Evolutionary conservation across 2,888 invertebrate species (phyloP), one percentile per base, ranked within the genome.

Genomic region (Polymixis lichenea): DNA sequence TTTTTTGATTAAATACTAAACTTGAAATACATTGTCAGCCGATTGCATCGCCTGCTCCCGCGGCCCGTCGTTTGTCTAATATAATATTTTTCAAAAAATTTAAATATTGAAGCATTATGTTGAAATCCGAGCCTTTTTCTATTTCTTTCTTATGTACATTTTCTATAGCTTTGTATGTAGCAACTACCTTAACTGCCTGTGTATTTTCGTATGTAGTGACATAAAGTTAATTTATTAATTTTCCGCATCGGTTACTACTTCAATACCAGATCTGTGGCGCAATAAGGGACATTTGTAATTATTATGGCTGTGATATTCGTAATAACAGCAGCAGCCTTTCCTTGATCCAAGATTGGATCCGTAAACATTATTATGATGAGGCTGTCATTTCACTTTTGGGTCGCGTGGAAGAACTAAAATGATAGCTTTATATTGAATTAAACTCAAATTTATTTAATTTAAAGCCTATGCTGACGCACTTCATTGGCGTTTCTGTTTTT

Each of bases 161-260:
- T 38, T 65, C 46, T 9, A 6, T 64, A 67, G 28, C 70, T 55
- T 64, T 66, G 0, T 46, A n/a, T 75, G 53, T 67, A 67, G 28
- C 28, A n/a, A 15, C 0, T 9, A 28, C 53, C 4, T 67, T 62
- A 55, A 53, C 43, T 56, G 61, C 13, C 32, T 68, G 51, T 55
- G 11, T 70, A 64, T 19, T 60, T 56, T 51, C 64, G 60, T 49
- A 51, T 55, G 53, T 68, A 66, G 28, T 73, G 65, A 78, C 78
- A 72, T 55, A n/a, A 25, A 78, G 61, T 49, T 72, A 77, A 72
- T 77, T 82, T 70, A 46, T 67, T 84, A 78, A 84, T 82, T 84
- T 84, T 82, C 75, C 67, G 62, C 72, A 53, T 51, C 74, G 13
- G 55, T 75, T 64, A 76, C 69, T 75, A 68, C 53, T 72, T 76